Percentiles rank a stretch among this genome's conserved stretches.
phyloP scores from a whole-genome alignment of 2,113 vertebrate species.

The Pagrus major region DNA sequence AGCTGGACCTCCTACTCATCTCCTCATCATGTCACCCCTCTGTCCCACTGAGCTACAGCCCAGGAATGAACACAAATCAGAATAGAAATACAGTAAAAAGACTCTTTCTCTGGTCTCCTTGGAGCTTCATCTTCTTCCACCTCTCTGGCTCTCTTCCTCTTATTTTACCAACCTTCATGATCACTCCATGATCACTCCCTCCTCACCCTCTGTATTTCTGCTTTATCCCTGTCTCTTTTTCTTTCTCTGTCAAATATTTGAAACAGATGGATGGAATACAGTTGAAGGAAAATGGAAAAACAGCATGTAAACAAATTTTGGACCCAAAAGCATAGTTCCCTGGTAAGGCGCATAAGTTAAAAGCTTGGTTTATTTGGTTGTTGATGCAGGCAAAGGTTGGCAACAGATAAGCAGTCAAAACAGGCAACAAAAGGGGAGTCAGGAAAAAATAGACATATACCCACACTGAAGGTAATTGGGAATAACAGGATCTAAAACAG shows the following conservation, averaged over 20 bases:
- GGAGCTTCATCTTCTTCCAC: not conserved
- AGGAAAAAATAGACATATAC: too few species aligned
- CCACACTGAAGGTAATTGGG: not conserved
- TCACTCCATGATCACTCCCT: not conserved
- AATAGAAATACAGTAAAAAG: not conserved
- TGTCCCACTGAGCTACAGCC: not conserved
- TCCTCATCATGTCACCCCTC: not conserved
- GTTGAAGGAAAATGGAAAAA: not conserved
- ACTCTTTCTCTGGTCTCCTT: not conserved
- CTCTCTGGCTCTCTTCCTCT: not conserved
- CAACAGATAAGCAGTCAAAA: not conserved
- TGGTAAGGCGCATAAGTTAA: not conserved
- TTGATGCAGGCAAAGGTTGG: not conserved
- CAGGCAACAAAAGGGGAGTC: not conserved
- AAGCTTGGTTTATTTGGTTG: not conserved
- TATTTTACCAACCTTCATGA: not conserved
- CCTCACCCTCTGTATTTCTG: too few species aligned
- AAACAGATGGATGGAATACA: not conserved
- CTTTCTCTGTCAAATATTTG: not conserved
- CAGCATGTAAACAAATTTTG: not conserved
- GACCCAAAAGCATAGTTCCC: not conserved
- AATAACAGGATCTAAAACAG: not conserved
- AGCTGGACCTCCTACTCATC: slow-evolving; percentile 31
- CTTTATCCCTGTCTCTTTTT: not conserved
- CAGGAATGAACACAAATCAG: not conserved